phyloP scores from a whole-genome alignment of 1,140 invertebrate genomes.

The Lethrus apterus region DNA sequence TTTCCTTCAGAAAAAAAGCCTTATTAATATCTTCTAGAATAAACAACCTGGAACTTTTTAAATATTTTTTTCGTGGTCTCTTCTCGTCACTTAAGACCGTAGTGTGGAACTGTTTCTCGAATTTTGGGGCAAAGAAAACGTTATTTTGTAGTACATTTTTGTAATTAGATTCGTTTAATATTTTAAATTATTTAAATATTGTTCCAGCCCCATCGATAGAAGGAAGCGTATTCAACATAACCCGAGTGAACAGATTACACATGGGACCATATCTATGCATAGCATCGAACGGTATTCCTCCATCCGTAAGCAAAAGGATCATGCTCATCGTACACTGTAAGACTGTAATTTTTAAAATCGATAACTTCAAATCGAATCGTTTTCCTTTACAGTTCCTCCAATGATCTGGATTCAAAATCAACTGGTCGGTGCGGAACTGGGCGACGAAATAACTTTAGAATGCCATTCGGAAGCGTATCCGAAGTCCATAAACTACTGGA shows the following conservation, averaged over 20 bases:
- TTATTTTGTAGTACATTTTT: too few relatives aligned
- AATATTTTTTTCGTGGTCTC: slow-evolving; percentile 4
- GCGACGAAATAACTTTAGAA: slow-evolving; percentile 66
- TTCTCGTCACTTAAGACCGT: too few relatives aligned
- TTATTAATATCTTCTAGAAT: background rate
- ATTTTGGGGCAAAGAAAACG: too few relatives aligned
- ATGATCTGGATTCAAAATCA: slow-evolving; percentile 78
- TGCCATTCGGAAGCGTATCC: slow-evolving; percentile 81
- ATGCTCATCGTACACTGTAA: slow-evolving; percentile 82
- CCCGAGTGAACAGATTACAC: slow-evolving; percentile 71
- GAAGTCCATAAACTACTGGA: slow-evolving; percentile 82
- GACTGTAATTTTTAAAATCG: slow-evolving; percentile 38
- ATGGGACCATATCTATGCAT: slow-evolving; percentile 88
- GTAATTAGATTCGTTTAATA: too few relatives aligned
- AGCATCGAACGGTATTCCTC: slow-evolving; percentile 78
- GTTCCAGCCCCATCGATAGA: slow-evolving; percentile 61
- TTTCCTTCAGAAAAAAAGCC: too few relatives aligned
- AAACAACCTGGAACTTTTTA: background rate
- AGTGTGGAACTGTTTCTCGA: too few relatives aligned
- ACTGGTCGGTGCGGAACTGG: slow-evolving; percentile 66
- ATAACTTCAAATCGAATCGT: background rate
- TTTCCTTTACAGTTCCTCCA: slow-evolving; percentile 58
- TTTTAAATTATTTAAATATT: slow-evolving; percentile 17
- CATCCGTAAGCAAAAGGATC: slow-evolving; percentile 81
- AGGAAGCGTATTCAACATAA: slow-evolving; percentile 69